Base-by-base conservation (phyloP, 2,888 invertebrate species). In the Melanophora roralis region DNA sequence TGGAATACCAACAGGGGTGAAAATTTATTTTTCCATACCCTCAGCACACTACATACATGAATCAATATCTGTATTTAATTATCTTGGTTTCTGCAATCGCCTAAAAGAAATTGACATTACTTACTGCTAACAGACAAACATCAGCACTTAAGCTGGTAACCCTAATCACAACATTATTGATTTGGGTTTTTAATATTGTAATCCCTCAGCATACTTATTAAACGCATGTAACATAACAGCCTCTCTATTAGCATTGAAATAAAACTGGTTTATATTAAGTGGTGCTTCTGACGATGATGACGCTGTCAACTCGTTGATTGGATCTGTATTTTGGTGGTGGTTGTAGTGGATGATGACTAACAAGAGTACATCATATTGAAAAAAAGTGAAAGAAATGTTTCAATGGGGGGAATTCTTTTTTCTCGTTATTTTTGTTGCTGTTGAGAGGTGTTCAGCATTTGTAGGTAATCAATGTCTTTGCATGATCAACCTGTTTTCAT, bases 291-390 rank as follows among this genome's bases (percentile, higher is more conserved):
- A 36, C 21, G n/a, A 51, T 14, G 49, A 12, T 2, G 51, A 32
- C 16, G 36, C 40, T 53, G 40, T 38, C n/a, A 12, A 27, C 49
- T 57, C n/a, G n/a, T 57, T 16, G n/a, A 5, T 23, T 72, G 45
- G 32, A 45, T 27, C 14, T 47, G 40, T 23, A 47, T 51, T 65
- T 51, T n/a, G 16, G 27, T 64, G 59, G 57, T 27, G 27, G 27
- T n/a, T n/a, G n/a, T n/a, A n/a, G n/a, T n/a, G n/a, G n/a, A 43
- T 43, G 38, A 79, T 79, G 79, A 75, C 79, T 79, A 75, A 79
- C 79, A 55, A 79, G 62, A 72, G 79, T 67, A 75, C 75, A 79
- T 67, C 71, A 6, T 6, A 72, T 67, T 72, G 71, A 67, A 65
- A 64, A 51, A 27, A 57, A 79, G 71, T 79, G 79, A 79, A 79